These are phyloP conservation scores for Malaclemys terrapin DNA, from an alignment of 2,113 vertebrate genomes.

Conservation along the genomic window DNA sequence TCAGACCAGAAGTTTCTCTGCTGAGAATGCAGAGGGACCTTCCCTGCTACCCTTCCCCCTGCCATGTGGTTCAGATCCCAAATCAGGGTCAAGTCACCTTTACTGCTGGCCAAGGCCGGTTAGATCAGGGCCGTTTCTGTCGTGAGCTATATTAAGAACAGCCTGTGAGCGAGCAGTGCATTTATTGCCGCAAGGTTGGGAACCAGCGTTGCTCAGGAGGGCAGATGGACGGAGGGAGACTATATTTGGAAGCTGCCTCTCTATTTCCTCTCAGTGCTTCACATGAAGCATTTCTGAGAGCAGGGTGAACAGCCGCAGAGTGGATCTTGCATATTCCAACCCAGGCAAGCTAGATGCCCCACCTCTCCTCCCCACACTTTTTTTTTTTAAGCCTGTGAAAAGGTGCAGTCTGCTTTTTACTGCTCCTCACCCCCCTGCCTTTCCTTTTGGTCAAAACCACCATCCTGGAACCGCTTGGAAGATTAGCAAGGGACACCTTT, in stretches of 20 bases:
- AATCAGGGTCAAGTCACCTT: neutral
- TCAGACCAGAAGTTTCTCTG: fast-evolving
- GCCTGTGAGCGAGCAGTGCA: fast-evolving
- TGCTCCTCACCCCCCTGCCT: constrained; percentile 62
- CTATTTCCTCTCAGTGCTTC: neutral
- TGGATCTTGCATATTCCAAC: neutral
- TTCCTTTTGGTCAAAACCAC: constrained; percentile 72
- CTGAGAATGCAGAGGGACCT: neutral
- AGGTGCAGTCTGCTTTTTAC: constrained; percentile 69
- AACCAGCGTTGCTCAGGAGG: neutral
- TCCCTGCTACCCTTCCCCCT: fast-evolving
- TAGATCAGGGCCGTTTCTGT: fast-evolving
- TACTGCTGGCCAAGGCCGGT: fast-evolving
- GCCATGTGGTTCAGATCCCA: fast-evolving
- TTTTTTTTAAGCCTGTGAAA: constrained; percentile 58
- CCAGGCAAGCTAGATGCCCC: neutral
- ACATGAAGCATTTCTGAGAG: neutral
- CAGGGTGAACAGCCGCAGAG: fast-evolving
- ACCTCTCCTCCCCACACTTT: neutral
- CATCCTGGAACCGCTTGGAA: constrained; percentile 69
- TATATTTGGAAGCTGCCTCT: constrained; percentile 36
- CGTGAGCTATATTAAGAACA: neutral
- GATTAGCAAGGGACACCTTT: constrained; percentile 76
- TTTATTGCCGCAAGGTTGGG: neutral
- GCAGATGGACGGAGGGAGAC: neutral